Evolutionary conservation across 2,797 vertebrate genomes (phyloP).

Genomic region (Artibeus lituratus): DNA sequence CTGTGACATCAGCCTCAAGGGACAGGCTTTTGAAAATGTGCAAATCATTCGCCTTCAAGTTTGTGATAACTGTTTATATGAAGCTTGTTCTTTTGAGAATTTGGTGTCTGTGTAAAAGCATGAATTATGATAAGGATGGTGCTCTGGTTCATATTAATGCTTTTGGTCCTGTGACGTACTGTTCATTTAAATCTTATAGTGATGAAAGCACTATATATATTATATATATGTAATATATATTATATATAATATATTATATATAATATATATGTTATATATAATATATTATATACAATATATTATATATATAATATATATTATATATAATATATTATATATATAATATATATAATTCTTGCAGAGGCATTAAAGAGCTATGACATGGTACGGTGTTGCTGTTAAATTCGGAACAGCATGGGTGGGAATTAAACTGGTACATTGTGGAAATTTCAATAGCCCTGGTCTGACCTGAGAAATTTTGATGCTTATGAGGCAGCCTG

Average conservation of each 20-base stretch:
- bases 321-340: too few species aligned
- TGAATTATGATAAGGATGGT: background rate
- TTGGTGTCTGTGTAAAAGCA: constrained; percentile 25
- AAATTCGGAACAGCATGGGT: background rate
- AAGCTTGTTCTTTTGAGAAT: constrained; percentile 45
- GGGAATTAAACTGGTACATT: background rate
- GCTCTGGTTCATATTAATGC: constrained; percentile 14
- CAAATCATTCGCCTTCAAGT: background rate
- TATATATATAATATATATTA: too few species aligned
- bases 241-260: too few species aligned
- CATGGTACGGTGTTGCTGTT: background rate
- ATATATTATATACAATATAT: too few species aligned
- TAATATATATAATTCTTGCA: background rate
- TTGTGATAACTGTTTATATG: background rate
- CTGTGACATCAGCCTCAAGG: background rate
- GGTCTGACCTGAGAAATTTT: background rate
- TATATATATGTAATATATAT: too few species aligned
- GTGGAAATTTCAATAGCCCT: background rate
- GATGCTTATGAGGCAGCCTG: background rate
- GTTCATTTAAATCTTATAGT: background rate
- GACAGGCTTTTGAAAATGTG: constrained; percentile 4
- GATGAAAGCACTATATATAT: background rate
- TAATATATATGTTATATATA: too few species aligned
- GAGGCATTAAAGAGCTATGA: background rate
- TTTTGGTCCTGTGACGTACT: background rate